A percentile compares a stretch with the other conserved stretches of the same genome.
phyloP scores from a whole-genome alignment of 2,113 vertebrate genomes.

The Corythornis madagascariensis region DNA sequence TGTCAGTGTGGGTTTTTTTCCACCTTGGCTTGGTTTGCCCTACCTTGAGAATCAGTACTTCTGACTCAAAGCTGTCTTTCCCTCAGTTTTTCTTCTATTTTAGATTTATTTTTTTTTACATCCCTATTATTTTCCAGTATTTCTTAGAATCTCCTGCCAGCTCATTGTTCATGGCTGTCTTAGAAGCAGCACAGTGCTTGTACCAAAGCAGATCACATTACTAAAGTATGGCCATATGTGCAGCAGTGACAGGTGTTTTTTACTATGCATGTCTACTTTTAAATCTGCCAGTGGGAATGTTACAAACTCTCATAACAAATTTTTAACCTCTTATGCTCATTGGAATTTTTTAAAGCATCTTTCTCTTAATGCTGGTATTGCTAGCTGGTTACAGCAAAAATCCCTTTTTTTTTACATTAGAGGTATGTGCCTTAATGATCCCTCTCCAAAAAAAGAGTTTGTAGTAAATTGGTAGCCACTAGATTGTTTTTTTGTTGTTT shows the following conservation, averaged over 20 bases:
- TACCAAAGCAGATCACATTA: constrained; percentile 4
- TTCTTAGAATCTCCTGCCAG: constrained; percentile 9
- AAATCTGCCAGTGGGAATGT: constrained; percentile 37
- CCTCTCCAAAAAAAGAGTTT: neutral
- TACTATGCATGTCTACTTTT: constrained; percentile 13
- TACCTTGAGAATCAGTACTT: neutral
- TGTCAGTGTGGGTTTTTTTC: neutral
- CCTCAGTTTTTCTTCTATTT: neutral
- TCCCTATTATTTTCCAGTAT: constrained; percentile 17
- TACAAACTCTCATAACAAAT: constrained; percentile 11
- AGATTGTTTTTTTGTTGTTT: neutral
- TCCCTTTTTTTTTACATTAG: neutral
- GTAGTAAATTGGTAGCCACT: neutral
- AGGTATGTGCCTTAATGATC: neutral
- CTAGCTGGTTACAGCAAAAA: neutral
- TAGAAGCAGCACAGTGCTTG: neutral
- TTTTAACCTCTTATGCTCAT: neutral
- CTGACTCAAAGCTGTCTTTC: neutral
- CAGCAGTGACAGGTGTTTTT: constrained; percentile 42
- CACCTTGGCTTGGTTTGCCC: neutral
- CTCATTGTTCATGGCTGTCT: neutral
- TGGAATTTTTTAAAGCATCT: constrained; percentile 25
- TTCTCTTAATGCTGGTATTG: neutral
- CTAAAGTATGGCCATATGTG: constrained; percentile 31
- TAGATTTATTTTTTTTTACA: neutral